Conservation (phyloP, 1,140 invertebrate genomes). For the Cydia fagiglandana region DNA sequence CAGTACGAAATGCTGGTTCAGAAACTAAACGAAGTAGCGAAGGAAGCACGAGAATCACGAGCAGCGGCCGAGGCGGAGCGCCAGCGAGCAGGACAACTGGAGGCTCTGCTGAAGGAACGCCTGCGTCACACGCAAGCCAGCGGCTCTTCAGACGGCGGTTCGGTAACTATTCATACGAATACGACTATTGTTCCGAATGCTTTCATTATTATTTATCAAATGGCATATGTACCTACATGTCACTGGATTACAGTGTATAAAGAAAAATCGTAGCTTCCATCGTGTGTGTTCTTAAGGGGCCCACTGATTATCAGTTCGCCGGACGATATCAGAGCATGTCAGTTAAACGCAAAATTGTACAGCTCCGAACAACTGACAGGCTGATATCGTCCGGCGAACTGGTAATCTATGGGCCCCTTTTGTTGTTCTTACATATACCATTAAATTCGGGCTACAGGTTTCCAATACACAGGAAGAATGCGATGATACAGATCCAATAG, state of each 20-base stretch:
- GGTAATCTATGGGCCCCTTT: too few relatives aligned
- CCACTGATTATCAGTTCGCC: too few relatives aligned
- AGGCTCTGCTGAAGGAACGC: conserved; percentile 51
- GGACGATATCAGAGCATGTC: too few relatives aligned
- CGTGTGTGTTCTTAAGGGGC: too few relatives aligned
- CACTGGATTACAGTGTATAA: too few relatives aligned
- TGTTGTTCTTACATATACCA: neutral
- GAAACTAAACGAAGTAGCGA: conserved; percentile 61
- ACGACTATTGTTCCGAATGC: too few relatives aligned
- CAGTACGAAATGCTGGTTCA: conserved; percentile 64
- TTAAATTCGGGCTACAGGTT: neutral
- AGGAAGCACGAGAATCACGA: conserved; percentile 58
- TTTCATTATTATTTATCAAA: too few relatives aligned
- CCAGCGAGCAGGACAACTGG: conserved; percentile 50
- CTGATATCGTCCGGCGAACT: too few relatives aligned
- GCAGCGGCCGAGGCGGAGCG: conserved; percentile 61
- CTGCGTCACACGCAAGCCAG: conserved; percentile 9
- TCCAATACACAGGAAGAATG: conserved; percentile 27
- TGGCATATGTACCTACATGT: too few relatives aligned
- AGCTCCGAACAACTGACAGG: too few relatives aligned
- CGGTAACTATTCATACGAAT: conserved; percentile 10
- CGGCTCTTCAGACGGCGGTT: neutral
- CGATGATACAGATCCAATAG: neutral
- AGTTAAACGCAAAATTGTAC: too few relatives aligned
- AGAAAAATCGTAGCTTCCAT: too few relatives aligned